Evolutionary conservation across 2,888 invertebrate genomes (phyloP).

Genomic region (Loripinus fragilis): DNA sequence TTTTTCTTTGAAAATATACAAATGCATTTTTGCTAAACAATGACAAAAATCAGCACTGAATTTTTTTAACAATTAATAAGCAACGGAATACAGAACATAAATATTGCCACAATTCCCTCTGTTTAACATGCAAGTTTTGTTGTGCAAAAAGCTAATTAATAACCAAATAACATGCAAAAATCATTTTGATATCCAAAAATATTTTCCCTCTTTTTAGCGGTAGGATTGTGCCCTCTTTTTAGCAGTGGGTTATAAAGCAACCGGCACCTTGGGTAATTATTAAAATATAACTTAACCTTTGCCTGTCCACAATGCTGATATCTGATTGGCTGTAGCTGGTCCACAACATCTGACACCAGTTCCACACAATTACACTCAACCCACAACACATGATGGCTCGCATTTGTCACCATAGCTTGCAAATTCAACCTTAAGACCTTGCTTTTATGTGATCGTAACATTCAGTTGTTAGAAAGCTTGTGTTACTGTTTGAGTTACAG

Average conservation of each 20-base stretch:
- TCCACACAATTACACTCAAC: neutral
- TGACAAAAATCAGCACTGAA: neutral
- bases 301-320: conserved; percentile 54
- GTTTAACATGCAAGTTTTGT: conserved; percentile 5
- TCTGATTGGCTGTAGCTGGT: neutral
- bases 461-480: neutral
- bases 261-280: conserved; percentile 18
- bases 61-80: no score
- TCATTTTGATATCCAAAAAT: neutral
- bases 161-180: neutral
- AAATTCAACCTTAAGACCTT: neutral
- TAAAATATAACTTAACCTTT: conserved; percentile 57
- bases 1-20: no score
- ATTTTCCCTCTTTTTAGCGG: neutral
- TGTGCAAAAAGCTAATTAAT: neutral
- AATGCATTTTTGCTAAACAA: neutral
- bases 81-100: conserved; percentile 7
- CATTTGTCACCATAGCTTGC: neutral
- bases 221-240: conserved; percentile 4
- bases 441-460: neutral
- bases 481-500: neutral
- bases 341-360: neutral
- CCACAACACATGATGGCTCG: no score
- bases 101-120: conserved; percentile 14
- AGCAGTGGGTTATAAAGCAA: conserved; percentile 4